A percentile compares a stretch with the other conserved stretches of the same genome.
Evolutionary conservation across 2,797 vertebrate genomes (phyloP).

Genomic region (Eulemur coronatus): DNA sequence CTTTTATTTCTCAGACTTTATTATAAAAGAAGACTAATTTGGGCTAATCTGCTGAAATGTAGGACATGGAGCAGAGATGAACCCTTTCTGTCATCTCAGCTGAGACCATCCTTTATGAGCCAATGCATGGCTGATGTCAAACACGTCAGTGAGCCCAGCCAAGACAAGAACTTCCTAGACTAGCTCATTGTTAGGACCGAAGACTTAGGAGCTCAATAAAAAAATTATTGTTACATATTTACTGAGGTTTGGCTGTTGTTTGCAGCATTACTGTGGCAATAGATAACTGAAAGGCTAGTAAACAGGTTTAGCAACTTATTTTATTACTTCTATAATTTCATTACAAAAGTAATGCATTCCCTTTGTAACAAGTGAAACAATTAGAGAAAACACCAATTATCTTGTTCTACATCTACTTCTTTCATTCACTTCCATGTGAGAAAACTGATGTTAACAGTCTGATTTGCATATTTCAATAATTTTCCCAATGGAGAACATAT

Average conservation of each 20-base stretch:
- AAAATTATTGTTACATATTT: not conserved
- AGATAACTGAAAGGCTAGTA: not conserved
- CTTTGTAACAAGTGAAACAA: not conserved
- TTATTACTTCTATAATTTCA: not conserved
- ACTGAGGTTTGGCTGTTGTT: not conserved
- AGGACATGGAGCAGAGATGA: not conserved
- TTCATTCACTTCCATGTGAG: not conserved
- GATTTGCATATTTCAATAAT: not conserved
- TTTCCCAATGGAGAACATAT: not conserved
- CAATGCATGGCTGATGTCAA: accelerated
- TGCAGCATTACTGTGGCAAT: not conserved
- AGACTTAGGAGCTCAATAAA: not conserved
- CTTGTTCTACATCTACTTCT: not conserved
- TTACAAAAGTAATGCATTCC: not conserved
- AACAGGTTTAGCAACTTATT: not conserved
- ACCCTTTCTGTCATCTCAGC: not conserved
- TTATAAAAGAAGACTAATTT: not conserved
- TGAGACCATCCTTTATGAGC: not conserved
- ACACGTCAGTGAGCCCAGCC: not conserved
- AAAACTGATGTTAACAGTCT: not conserved
- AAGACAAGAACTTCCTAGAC: not conserved
- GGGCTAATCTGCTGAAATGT: not conserved
- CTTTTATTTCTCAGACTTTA: not conserved
- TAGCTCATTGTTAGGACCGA: not conserved
- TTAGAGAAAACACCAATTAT: not conserved